Evolutionary conservation across 2,888 invertebrate species (phyloP).

Genomic region (Carpatolechia fugitivella): DNA sequence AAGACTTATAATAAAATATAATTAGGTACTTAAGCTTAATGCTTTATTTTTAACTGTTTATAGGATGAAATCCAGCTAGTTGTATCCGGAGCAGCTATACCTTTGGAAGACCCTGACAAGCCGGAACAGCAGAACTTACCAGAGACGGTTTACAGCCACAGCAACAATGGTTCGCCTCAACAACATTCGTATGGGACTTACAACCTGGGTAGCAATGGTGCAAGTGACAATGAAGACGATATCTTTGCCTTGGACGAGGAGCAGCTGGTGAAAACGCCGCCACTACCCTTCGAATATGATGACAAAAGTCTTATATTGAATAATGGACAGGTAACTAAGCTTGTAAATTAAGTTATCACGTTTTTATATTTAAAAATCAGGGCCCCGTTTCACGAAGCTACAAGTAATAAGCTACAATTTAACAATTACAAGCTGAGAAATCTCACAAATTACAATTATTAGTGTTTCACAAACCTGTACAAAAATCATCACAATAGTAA

Average conservation of each 20-base stretch:
- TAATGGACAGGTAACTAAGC: conserved; percentile 41
- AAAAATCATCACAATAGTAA: no score
- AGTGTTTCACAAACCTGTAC: no score
- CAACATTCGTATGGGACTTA: conserved; percentile 18
- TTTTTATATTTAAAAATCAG: no score
- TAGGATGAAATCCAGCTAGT: conserved; percentile 84
- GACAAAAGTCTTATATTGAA: conserved; percentile 36
- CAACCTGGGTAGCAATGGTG: conserved; percentile 22
- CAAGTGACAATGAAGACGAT: conserved; percentile 84
- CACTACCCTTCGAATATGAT: conserved; percentile 34
- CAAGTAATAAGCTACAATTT: no score
- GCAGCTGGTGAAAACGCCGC: conserved; percentile 51
- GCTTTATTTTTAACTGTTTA: not conserved
- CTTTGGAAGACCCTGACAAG: conserved; percentile 60
- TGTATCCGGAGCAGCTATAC: conserved; percentile 88
- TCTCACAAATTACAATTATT: no score
- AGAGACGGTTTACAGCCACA: not conserved
- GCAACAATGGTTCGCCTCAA: not conserved
- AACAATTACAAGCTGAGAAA: no score
- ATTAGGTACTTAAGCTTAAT: no score
- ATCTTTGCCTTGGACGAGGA: conserved; percentile 93
- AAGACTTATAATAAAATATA: no score
- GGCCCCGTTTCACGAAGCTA: no score
- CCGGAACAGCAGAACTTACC: conserved; percentile 27
- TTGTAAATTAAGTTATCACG: not conserved